These are phyloP conservation scores for Pyrgus malvae DNA, from an alignment of 2,888 invertebrate genomes.

Conservation along the genomic window DNA sequence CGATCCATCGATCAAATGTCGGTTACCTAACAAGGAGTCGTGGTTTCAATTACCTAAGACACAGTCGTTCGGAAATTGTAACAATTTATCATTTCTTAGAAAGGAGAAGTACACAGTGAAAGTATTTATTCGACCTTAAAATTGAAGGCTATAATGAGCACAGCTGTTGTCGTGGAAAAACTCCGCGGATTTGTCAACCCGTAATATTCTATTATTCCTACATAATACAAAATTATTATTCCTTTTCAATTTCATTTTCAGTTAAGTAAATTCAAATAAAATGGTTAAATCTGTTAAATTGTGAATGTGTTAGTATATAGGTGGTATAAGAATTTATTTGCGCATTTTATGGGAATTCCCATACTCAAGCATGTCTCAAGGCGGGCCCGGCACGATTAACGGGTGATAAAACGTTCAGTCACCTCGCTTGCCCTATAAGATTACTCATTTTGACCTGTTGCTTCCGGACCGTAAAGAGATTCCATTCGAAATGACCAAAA, in stretches of 20 bases:
- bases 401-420: background rate
- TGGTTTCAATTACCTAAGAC: constrained; percentile 1
- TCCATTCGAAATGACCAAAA: background rate
- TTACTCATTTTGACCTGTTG: background rate
- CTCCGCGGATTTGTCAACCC: too few species aligned
- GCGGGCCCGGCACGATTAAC: background rate
- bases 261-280: too few species aligned
- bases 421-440: background rate
- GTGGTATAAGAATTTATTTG: too few species aligned
- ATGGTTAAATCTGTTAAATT: too few species aligned
- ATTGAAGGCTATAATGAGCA: background rate
- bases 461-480: constrained; percentile 4
- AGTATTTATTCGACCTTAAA: background rate
- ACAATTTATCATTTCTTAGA: constrained; percentile 6
- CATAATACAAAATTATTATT: too few species aligned
- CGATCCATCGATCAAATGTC: constrained; percentile 10
- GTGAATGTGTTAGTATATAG: too few species aligned
- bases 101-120: constrained; percentile 2
- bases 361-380: background rate
- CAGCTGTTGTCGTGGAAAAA: too few species aligned
- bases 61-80: background rate
- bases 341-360: too few species aligned
- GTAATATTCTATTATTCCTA: too few species aligned
- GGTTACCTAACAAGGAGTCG: background rate
- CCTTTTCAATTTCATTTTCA: too few species aligned